Conservation (phyloP, 1,140 invertebrate species). For the Drosophila bocqueti region DNA sequence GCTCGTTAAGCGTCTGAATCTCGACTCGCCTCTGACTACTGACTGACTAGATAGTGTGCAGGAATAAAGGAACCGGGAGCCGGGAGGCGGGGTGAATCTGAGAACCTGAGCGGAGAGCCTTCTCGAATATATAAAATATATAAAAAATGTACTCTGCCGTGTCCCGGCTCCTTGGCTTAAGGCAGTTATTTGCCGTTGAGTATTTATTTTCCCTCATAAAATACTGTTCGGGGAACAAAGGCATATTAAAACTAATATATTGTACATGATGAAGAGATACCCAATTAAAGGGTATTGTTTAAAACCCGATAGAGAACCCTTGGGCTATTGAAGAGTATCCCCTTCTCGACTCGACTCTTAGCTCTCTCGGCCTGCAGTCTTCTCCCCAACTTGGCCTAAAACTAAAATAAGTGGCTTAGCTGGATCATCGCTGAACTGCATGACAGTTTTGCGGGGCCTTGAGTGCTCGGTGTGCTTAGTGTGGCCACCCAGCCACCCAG, state of each 20-base stretch:
- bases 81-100: neutral
- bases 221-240: fast-evolving
- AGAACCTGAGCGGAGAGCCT: neutral
- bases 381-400: slow-evolving; percentile 19
- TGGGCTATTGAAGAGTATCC: slow-evolving; percentile 8
- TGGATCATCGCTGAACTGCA: slow-evolving; percentile 61
- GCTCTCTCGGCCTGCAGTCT: neutral
- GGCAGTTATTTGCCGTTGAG: too few species aligned
- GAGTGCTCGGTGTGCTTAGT: slow-evolving; percentile 29
- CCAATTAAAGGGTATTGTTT: neutral
- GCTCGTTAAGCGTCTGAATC: slow-evolving; percentile 64
- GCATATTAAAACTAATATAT: neutral
- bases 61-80: neutral
- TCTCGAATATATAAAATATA: neutral
- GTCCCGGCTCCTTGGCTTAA: neutral
- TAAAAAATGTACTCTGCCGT: neutral
- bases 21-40: slow-evolving; percentile 29
- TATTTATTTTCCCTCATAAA: neutral
- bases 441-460: slow-evolving; percentile 56
- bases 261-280: neutral
- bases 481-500: slow-evolving; percentile 9
- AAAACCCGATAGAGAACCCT: neutral
- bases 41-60: slow-evolving; percentile 33
- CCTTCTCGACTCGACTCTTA: neutral
- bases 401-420: slow-evolving; percentile 66